Evolutionary conservation across 2,113 vertebrate genomes (phyloP).

Genomic region (Rhabdornis inornatus): DNA sequence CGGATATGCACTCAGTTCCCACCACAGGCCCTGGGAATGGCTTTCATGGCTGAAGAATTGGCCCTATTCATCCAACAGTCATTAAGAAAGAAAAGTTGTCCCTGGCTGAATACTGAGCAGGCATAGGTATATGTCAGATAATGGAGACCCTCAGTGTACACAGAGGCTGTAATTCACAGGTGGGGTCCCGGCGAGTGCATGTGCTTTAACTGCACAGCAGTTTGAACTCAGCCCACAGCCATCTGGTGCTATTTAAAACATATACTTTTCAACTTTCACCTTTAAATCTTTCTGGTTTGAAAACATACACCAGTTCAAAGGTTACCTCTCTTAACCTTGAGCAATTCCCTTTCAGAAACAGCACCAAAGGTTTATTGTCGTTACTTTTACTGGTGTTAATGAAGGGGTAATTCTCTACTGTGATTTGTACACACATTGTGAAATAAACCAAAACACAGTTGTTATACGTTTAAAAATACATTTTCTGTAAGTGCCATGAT

Average conservation of each 20-base stretch:
- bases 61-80: not conserved
- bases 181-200: not conserved
- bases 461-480: not conserved
- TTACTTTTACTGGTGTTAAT: conserved; percentile 14
- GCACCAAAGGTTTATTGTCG: not conserved
- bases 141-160: not conserved
- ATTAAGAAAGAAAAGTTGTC: conserved; percentile 23
- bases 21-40: not conserved
- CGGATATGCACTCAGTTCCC: not conserved
- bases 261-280: conserved; percentile 59
- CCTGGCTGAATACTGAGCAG: not conserved
- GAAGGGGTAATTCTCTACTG: conserved; percentile 16
- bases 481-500: not conserved
- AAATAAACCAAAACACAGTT: not conserved
- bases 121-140: not conserved
- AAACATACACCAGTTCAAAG: conserved; percentile 51
- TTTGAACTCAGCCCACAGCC: conserved; percentile 15
- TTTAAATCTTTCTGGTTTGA: conserved; percentile 47
- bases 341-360: conserved; percentile 36
- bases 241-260: conserved; percentile 55
- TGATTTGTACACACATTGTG: conserved; percentile 13
- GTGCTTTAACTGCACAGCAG: not conserved
- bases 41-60: not conserved
- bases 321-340: conserved; percentile 30
- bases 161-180: conserved; percentile 22